Conservation (phyloP, 1,140 invertebrate species). For the Apocrypta bakeri region DNA sequence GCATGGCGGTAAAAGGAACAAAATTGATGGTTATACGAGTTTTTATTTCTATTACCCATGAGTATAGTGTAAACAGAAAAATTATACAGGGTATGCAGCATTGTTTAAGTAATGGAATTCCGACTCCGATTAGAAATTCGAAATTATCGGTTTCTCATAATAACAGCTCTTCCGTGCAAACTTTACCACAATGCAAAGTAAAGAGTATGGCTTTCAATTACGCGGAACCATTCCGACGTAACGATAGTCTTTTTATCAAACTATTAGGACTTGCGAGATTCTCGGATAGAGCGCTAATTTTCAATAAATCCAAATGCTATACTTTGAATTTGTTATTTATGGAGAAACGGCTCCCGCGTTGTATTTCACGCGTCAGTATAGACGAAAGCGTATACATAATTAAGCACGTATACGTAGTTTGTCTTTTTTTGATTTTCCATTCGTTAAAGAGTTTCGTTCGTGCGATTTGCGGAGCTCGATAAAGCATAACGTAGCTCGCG, state of each 20-base stretch:
- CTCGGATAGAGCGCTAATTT: not conserved
- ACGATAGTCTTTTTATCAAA: not conserved
- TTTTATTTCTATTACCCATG: not conserved
- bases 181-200: not conserved
- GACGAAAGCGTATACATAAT: not conserved
- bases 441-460: slow-evolving; percentile 7
- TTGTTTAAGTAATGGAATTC: not conserved
- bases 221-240: not conserved
- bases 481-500: not conserved
- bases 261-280: not conserved
- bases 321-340: not conserved
- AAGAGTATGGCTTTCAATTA: not conserved
- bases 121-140: not conserved
- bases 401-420: not conserved
- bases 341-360: not conserved
- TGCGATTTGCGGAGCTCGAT: slow-evolving; percentile 10
- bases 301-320: not conserved
- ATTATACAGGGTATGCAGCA: not conserved
- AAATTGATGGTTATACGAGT: not conserved
- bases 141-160: not conserved
- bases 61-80: not conserved
- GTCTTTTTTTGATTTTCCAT: slow-evolving; percentile 19
- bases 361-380: not conserved
- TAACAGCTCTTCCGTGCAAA: not conserved
- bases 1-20: not conserved